Base-by-base conservation (phyloP, 2,113 vertebrate species). In the Haemorhous mexicanus region DNA sequence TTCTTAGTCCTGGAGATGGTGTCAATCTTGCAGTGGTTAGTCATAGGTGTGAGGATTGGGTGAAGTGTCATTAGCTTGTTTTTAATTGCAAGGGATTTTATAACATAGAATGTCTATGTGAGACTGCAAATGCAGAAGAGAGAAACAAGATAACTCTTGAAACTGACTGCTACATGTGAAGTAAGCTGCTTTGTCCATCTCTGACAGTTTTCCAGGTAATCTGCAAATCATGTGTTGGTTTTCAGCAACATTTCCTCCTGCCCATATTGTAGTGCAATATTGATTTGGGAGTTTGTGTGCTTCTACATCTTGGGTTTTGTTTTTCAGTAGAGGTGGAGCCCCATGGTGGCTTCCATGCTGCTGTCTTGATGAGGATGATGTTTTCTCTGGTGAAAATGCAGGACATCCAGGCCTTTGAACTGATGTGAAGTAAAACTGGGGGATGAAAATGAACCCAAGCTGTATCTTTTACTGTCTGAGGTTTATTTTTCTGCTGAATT, bases 21-120 rank as follows among this genome's bases (percentile, higher is more conserved):
- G 81, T 78, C 67, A 84, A 39, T 62, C 81, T 89, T 91, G 46
- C 43, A 55, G 81, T 91, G 84, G 55, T 94, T 81, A 94, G 50
- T 91, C 58, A 87, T 78, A 79, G 55, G 43, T 43, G 16, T 84
- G 87, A 89, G 64, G 74, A 82, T 90, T 6, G 3, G 67, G 67
- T n/a, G 13, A 67, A 87, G 43, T 80, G 64, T 44, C 47, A 56
- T 61, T 63, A 79, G 28, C 68, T 93, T n/a, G 23, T 82, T 94
- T 85, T 58, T 87, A 93, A 89, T 84, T 33, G 28, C 76, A 52
- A 80, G 50, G 47, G 64, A 37, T 86, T 90, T 74, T 76, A 7
- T 81, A 23, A 24, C 6, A 2, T 46, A 35, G 68, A 94, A 90
- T 68, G 13, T 70, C 68, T 84, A 1, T 41, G n/a, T 16, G 37